These are phyloP conservation scores for Ceramica pisi DNA, from an alignment of 2,888 invertebrate genomes.

Conservation along the genomic window DNA sequence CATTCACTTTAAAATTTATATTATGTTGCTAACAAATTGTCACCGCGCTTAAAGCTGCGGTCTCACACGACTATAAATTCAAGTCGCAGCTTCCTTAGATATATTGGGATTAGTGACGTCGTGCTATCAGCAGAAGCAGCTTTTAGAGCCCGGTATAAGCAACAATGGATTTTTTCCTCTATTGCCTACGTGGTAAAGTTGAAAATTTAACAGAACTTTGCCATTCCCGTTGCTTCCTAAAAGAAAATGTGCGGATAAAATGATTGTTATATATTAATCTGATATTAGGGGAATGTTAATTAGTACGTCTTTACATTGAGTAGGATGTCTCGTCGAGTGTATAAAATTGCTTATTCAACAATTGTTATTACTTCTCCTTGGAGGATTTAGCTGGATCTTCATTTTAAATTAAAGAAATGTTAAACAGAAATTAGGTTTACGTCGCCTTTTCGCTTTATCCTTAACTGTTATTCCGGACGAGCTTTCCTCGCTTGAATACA, in stretches of 20 bases:
- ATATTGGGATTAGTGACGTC: slow-evolving; percentile 73
- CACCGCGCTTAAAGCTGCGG: slow-evolving; percentile 68
- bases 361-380: slow-evolving; percentile 56
- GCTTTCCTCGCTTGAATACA: slow-evolving; percentile 34
- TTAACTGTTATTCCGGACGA: slow-evolving; percentile 45
- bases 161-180: slow-evolving; percentile 51
- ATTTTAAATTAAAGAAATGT: slow-evolving; percentile 61
- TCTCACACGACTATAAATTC: slow-evolving; percentile 74
- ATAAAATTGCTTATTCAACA: slow-evolving; percentile 61
- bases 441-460: slow-evolving; percentile 51
- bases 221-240: slow-evolving; percentile 26
- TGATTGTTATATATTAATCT: slow-evolving; percentile 58
- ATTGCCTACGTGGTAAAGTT: slow-evolving; percentile 49
- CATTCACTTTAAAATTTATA: slow-evolving; percentile 62
- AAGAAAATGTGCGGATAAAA: slow-evolving; percentile 56
- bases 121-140: slow-evolving; percentile 68
- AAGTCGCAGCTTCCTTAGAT: slow-evolving; percentile 70
- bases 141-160: slow-evolving; percentile 46
- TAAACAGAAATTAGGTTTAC: slow-evolving; percentile 58
- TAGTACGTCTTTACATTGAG: slow-evolving; percentile 53
- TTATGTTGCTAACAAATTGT: slow-evolving; percentile 70
- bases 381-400: slow-evolving; percentile 53
- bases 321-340: slow-evolving; percentile 39
- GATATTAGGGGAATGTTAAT: slow-evolving; percentile 56
- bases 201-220: slow-evolving; percentile 26